These are phyloP conservation scores for Caenorhabditis latens DNA, from an alignment of 1,140 invertebrate genomes.

Conservation along the genomic window DNA sequence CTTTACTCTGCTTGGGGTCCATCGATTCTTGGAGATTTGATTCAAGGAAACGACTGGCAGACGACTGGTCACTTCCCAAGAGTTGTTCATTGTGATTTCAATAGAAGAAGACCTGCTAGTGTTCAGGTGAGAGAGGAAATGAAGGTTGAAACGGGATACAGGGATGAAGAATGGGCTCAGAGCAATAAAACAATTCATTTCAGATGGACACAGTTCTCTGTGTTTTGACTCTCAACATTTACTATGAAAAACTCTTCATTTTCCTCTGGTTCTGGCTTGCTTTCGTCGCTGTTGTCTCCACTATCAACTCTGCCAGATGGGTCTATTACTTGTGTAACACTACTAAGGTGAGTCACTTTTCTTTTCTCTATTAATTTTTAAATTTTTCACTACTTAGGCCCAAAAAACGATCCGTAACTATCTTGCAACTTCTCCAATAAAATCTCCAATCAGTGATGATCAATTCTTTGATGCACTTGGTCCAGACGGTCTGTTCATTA, in stretches of 20 bases:
- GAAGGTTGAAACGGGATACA: no score
- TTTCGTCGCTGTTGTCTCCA: slow-evolving; percentile 75
- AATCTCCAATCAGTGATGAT: slow-evolving; percentile 60
- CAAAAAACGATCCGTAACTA: slow-evolving; percentile 29
- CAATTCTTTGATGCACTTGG: slow-evolving; percentile 73
- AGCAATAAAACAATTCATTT: neutral
- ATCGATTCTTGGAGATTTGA: slow-evolving; percentile 71
- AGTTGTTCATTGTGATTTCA: slow-evolving; percentile 77
- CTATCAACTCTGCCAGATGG: slow-evolving; percentile 72
- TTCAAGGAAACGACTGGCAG: slow-evolving; percentile 73
- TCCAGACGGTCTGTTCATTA: slow-evolving; percentile 73
- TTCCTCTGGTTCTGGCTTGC: slow-evolving; percentile 79
- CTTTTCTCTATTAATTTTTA: neutral
- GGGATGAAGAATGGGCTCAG: no score
- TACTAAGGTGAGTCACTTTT: slow-evolving; percentile 32
- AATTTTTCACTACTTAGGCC: neutral
- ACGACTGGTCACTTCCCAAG: slow-evolving; percentile 76
- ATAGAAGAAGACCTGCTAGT: slow-evolving; percentile 63
- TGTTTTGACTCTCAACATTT: slow-evolving; percentile 78
- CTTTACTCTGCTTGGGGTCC: slow-evolving; percentile 72
- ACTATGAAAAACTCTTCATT: slow-evolving; percentile 79
- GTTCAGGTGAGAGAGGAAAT: slow-evolving; percentile 47
- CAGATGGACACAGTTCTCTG: slow-evolving; percentile 78
- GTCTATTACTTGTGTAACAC: slow-evolving; percentile 57
- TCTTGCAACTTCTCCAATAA: slow-evolving; percentile 45